phyloP scores from a whole-genome alignment of 2,888 invertebrate genomes.

The Horisme vitalbata region DNA sequence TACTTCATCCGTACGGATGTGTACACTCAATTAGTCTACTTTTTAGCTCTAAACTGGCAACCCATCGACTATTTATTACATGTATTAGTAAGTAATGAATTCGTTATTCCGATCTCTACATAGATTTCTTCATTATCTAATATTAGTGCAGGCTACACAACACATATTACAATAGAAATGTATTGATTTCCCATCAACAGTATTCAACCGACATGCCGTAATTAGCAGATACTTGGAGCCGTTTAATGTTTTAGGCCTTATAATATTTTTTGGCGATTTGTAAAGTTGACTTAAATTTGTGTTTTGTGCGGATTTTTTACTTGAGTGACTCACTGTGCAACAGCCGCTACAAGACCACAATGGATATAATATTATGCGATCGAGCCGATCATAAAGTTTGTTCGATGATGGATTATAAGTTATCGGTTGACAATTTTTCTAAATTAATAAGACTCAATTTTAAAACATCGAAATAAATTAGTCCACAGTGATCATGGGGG shows the following conservation, averaged over 20 bases:
- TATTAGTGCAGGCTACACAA: conserved; percentile 77
- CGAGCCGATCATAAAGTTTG: conserved; percentile 53
- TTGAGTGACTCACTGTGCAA: conserved; percentile 75
- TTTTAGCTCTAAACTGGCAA: conserved; percentile 64
- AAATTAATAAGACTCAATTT: conserved; percentile 77
- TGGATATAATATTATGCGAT: conserved; percentile 66
- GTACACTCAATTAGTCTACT: conserved; percentile 31
- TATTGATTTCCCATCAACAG: conserved; percentile 78
- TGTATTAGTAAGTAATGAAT: conserved; percentile 72
- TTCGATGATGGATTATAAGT: conserved; percentile 58
- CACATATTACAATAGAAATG: conserved; percentile 81
- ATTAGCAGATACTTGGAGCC: conserved; percentile 80
- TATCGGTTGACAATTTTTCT: conserved; percentile 79
- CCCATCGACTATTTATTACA: conserved; percentile 61
- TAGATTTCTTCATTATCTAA: conserved; percentile 74
- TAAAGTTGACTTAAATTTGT: conserved; percentile 44
- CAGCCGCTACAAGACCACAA: conserved; percentile 74
- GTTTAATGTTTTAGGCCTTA: conserved; percentile 61
- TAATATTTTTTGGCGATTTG: conserved; percentile 57
- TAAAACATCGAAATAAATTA: conserved; percentile 79
- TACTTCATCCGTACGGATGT: conserved; percentile 25
- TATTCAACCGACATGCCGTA: conserved; percentile 78
- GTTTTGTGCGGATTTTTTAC: conserved; percentile 74
- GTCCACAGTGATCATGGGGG: conserved; percentile 78
- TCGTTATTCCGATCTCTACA: conserved; percentile 78